These are phyloP conservation scores for Sipha maydis DNA, from an alignment of 2,888 invertebrate genomes.

Conservation along the genomic window DNA sequence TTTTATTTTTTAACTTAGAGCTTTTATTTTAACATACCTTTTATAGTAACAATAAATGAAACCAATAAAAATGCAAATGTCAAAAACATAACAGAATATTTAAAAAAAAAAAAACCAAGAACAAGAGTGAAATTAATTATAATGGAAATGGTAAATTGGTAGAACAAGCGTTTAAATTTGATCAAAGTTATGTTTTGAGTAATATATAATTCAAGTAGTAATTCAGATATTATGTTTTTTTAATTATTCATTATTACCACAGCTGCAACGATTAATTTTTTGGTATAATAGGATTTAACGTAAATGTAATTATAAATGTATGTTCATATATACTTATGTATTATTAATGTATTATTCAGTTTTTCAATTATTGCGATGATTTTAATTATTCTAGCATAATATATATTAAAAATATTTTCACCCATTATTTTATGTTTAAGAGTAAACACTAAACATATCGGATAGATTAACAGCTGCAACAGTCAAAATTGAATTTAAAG, in stretches of 20 bases:
- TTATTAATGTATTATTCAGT: background rate
- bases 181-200: no score
- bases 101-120: no score
- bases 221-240: no score
- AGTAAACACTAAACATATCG: background rate
- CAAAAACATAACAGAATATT: no score
- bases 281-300: background rate
- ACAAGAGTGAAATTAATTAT: no score
- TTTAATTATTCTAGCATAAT: background rate
- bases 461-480: constrained; percentile 21
- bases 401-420: background rate
- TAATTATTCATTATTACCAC: background rate
- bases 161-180: no score
- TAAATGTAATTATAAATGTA: background rate
- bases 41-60: no score
- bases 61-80: no score
- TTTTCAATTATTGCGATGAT: background rate
- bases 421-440: background rate
- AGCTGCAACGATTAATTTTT: background rate
- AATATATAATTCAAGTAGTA: no score
- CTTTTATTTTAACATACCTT: background rate
- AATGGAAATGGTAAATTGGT: no score
- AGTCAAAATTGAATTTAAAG: constrained; percentile 28
- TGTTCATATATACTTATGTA: background rate
- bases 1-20: background rate